These are phyloP conservation scores for Agrenia bidenticulata DNA, from an alignment of 2,888 invertebrate species.

Conservation along the genomic window DNA sequence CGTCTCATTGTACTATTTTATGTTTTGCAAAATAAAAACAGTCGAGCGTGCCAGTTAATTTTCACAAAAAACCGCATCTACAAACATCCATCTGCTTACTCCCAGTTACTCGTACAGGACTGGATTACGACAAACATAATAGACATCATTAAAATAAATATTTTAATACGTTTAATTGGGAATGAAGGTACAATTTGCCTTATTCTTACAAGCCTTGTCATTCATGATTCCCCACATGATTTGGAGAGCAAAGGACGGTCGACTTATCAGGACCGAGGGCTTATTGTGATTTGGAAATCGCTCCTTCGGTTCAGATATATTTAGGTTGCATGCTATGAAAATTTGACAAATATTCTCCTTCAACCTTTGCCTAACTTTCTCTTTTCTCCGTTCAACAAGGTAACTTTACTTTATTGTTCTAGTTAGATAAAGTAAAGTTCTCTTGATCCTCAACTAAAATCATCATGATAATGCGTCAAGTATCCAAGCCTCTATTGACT, in stretches of 20 bases:
- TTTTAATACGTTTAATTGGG: too few species aligned
- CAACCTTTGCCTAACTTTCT: too few species aligned
- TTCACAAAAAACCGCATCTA: not conserved
- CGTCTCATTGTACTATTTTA: slow-evolving; percentile 1
- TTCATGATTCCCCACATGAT: slow-evolving; percentile 55
- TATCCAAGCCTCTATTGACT: too few species aligned
- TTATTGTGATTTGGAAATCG: slow-evolving; percentile 43
- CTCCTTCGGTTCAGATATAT: slow-evolving; percentile 30
- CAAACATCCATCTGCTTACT: slow-evolving; percentile 1
- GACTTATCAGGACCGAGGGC: slow-evolving; percentile 51
- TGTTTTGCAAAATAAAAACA: slow-evolving; percentile 1
- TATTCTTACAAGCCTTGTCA: slow-evolving; percentile 55
- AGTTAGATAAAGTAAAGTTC: not conserved
- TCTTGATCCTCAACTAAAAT: not conserved
- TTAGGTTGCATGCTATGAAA: too few species aligned
- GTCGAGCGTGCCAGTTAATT: slow-evolving; percentile 4
- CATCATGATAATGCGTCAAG: not conserved
- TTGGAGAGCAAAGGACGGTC: slow-evolving; percentile 55
- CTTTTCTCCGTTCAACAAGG: too few species aligned
- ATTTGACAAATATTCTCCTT: too few species aligned
- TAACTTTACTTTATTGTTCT: slow-evolving; percentile 15
- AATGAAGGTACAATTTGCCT: slow-evolving; percentile 54
- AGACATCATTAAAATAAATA: not conserved
- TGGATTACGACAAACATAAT: not conserved
- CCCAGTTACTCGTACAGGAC: not conserved